These are phyloP conservation scores for Ispidina picta DNA, from an alignment of 2,797 vertebrate genomes.

Conservation along the genomic window DNA sequence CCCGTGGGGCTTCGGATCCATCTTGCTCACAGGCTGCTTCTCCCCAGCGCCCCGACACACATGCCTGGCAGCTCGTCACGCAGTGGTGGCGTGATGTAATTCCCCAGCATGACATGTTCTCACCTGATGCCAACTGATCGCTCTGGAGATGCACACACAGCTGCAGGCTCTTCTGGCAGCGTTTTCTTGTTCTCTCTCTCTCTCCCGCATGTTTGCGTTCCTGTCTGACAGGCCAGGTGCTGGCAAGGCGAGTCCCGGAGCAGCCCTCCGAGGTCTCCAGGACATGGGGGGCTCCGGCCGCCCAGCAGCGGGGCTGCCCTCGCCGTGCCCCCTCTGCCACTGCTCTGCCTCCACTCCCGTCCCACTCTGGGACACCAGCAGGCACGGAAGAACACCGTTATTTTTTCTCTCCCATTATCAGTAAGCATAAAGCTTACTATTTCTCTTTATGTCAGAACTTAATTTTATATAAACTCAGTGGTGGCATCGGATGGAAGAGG, in stretches of 20 bases:
- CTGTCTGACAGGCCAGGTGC: not conserved
- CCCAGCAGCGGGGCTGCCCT: too few species aligned
- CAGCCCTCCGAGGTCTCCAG: not conserved
- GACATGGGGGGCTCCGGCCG: not conserved
- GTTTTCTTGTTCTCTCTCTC: not conserved
- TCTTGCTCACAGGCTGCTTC: not conserved
- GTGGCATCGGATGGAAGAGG: not conserved
- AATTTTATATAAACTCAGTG: not conserved
- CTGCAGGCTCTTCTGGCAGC: constrained; percentile 1
- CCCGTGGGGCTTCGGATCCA: not conserved
- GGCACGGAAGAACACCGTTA: accelerated
- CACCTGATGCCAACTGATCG: constrained; percentile 37
- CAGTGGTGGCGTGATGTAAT: not conserved
- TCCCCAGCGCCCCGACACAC: not conserved
- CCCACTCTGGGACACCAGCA: not conserved
- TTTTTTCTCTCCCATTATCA: not conserved
- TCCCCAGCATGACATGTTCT: not conserved
- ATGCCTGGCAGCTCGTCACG: not conserved
- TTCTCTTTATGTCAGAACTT: not conserved
- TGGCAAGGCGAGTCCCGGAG: not conserved
- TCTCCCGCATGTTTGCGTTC: not conserved
- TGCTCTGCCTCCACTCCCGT: not conserved
- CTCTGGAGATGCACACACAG: not conserved
- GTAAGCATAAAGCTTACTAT: not conserved
- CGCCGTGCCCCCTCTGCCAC: not conserved